Conservation (phyloP, 1,140 invertebrate genomes). For the Oscheius sp. region DNA sequence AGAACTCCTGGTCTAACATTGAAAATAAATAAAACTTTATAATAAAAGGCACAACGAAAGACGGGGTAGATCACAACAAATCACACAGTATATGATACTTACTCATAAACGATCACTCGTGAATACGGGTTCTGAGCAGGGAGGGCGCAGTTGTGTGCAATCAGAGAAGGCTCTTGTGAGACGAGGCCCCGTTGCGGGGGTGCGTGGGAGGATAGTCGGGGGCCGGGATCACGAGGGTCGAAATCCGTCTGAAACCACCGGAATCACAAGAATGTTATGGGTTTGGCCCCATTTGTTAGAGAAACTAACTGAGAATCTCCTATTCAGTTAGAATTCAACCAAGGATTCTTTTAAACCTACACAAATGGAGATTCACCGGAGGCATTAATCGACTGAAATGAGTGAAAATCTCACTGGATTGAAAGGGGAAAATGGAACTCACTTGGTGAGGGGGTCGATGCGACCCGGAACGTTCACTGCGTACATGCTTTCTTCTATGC, state of each 20-base stretch:
- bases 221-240: constrained; percentile 38
- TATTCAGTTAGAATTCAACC: no score
- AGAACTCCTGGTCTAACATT: no score
- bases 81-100: no score
- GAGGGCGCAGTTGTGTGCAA: no score
- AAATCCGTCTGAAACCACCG: constrained; percentile 29
- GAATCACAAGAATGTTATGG: background rate
- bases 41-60: no score
- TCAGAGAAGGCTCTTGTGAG: constrained; percentile 16
- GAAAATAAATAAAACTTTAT: no score
- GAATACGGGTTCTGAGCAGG: no score
- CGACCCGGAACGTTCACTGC: constrained; percentile 44
- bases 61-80: no score
- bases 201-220: constrained; percentile 32
- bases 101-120: no score
- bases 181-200: background rate
- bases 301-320: constrained; percentile 7
- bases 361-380: constrained; percentile 21
- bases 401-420: background rate
- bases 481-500: constrained; percentile 57
- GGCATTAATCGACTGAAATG: constrained; percentile 28
- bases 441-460: constrained; percentile 49
- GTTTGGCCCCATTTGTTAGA: background rate
- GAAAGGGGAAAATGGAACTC: constrained; percentile 7
- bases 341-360: no score